Percentiles rank a stretch among this genome's conserved stretches.
phyloP scores from a whole-genome alignment of 2,797 vertebrate species.

The Lepus oiostolus region DNA sequence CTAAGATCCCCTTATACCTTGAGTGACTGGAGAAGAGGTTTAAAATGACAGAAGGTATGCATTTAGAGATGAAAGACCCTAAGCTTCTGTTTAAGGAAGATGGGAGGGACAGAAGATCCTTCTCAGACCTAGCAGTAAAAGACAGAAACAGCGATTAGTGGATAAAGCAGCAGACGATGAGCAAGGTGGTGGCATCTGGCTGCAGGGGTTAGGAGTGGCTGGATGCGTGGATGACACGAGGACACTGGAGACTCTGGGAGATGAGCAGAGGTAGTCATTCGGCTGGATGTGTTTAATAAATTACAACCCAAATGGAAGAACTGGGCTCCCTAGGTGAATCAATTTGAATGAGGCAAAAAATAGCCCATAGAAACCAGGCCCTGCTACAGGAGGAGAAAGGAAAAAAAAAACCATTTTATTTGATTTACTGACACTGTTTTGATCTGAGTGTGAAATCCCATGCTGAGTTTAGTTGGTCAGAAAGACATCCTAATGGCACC shows the following conservation, averaged over 20 bases:
- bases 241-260: background rate
- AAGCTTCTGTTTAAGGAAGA: background rate
- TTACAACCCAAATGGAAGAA: conserved; percentile 10
- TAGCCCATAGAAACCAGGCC: conserved; percentile 60
- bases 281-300: conserved; percentile 62
- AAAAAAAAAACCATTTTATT: conserved; percentile 43
- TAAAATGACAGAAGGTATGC: conserved; percentile 6
- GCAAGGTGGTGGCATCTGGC: background rate
- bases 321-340: conserved; percentile 24
- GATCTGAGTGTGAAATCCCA: conserved; percentile 67
- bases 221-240: background rate
- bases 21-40: background rate
- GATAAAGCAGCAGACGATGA: background rate
- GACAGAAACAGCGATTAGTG: background rate
- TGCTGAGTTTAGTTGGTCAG: conserved; percentile 52
- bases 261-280: conserved; percentile 45
- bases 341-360: conserved; percentile 63
- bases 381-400: conserved; percentile 30
- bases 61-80: conserved; percentile 34
- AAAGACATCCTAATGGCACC: conserved; percentile 59
- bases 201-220: background rate
- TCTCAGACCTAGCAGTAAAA: conserved; percentile 8
- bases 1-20: background rate
- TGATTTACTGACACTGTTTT: conserved; percentile 70
- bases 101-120: background rate